Evolutionary conservation across 2,888 invertebrate species (phyloP).

Genomic region (Cheilosia scutellata): DNA sequence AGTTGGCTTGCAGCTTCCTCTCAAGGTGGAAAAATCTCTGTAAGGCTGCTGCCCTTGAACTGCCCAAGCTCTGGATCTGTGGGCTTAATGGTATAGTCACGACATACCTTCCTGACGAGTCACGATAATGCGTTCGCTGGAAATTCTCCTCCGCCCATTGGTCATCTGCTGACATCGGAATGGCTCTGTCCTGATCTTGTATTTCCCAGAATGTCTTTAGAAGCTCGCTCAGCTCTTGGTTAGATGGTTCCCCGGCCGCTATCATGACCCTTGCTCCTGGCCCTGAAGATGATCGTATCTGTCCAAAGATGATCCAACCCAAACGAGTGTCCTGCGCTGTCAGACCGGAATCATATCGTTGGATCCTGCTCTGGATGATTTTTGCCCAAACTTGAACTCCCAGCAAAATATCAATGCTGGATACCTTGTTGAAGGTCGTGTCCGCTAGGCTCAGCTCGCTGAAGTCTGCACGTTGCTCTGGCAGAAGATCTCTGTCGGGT

Average conservation of each 20-base stretch:
- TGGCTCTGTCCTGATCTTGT: slow-evolving; percentile 4
- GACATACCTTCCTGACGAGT: slow-evolving; percentile 14
- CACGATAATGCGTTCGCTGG: neutral
- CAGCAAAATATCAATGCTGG: slow-evolving; percentile 3
- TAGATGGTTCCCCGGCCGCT: neutral
- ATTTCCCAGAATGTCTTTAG: slow-evolving; percentile 10
- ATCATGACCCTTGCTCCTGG: slow-evolving; percentile 3
- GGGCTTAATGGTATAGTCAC: slow-evolving; percentile 15
- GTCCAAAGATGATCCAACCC: slow-evolving; percentile 21
- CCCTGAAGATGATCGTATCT: neutral
- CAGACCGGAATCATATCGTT: slow-evolving; percentile 6
- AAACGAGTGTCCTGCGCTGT: slow-evolving; percentile 14
- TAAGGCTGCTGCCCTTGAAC: slow-evolving; percentile 2
- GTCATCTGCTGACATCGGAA: neutral
- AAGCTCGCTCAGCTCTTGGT: neutral
- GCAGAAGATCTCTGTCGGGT: neutral
- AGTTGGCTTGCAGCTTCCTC: slow-evolving; percentile 6
- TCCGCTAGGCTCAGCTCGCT: neutral
- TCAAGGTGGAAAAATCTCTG: slow-evolving; percentile 19
- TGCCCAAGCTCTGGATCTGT: neutral
- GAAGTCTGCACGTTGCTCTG: neutral
- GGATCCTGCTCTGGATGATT: slow-evolving; percentile 7
- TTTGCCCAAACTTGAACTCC: slow-evolving; percentile 14
- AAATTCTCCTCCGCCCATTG: slow-evolving; percentile 27
- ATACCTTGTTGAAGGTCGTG: neutral